phyloP scores from a whole-genome alignment of 2,113 vertebrate species.

The Xerus inauris region DNA sequence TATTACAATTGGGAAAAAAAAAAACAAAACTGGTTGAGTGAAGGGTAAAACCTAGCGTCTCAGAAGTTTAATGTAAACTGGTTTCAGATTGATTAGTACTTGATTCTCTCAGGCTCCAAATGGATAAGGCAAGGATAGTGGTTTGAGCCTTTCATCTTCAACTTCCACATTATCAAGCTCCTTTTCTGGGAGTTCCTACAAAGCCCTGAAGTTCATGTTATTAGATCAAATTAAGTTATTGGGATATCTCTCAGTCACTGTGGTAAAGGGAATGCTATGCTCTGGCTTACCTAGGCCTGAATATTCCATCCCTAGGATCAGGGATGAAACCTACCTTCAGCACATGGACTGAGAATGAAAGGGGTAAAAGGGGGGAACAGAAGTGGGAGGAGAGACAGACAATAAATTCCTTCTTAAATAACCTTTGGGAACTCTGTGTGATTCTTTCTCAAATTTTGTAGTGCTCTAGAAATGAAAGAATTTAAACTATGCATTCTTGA shows the following conservation, averaged over 20 bases:
- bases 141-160: conserved; percentile 20
- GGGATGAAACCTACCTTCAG: not conserved
- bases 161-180: not conserved
- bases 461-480: not conserved
- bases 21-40: conserved; percentile 14
- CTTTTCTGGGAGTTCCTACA: conserved; percentile 24
- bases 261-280: not conserved
- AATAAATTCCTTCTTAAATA: not conserved
- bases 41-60: conserved; percentile 7
- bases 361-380: not conserved
- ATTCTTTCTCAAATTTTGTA: conserved; percentile 1
- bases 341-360: not conserved
- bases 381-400: not conserved
- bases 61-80: not conserved
- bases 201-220: not conserved
- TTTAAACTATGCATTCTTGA: not conserved
- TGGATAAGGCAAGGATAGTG: not conserved
- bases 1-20: not conserved
- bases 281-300: not conserved
- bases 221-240: conserved; percentile 31
- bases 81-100: conserved; percentile 22
- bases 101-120: not conserved
- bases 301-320: not conserved
- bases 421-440: not conserved
- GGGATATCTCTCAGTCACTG: not conserved